phyloP scores from a whole-genome alignment of 2,888 invertebrate species.

The Stenchaetothrips biformis region DNA sequence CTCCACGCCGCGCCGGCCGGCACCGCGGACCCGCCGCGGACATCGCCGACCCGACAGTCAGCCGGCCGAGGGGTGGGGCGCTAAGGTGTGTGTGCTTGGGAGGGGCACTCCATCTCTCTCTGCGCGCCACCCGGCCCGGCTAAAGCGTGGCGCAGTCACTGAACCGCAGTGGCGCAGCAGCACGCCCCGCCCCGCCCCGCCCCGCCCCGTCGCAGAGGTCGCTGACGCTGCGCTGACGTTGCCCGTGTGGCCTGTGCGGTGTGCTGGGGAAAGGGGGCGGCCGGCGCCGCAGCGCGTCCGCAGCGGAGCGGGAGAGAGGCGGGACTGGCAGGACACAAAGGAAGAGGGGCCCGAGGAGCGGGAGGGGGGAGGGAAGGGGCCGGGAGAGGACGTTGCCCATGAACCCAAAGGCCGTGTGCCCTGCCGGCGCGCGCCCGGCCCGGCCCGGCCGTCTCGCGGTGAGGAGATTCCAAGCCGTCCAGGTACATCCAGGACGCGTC shows the following conservation, averaged over 20 bases:
- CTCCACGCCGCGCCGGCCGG: not conserved
- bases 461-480: not conserved
- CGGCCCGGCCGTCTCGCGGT: not conserved
- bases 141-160: not conserved
- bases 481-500: not conserved
- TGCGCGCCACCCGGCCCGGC: not conserved
- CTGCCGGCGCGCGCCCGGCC: not conserved
- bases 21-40: not conserved
- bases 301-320: not conserved
- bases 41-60: not conserved
- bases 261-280: not conserved
- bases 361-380: no score
- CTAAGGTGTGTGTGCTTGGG: not conserved
- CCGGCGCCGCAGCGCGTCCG: not conserved
- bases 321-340: not conserved
- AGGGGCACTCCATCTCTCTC: not conserved
- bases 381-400: not conserved
- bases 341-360: not conserved
- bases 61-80: not conserved
- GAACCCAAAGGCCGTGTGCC: not conserved
- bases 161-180: slow-evolving; percentile 14
- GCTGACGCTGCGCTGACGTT: not conserved
- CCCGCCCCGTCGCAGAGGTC: not conserved
- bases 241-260: not conserved
- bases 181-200: no score